phyloP scores from a whole-genome alignment of 2,113 vertebrate species.

The Toxotes jaculatrix region DNA sequence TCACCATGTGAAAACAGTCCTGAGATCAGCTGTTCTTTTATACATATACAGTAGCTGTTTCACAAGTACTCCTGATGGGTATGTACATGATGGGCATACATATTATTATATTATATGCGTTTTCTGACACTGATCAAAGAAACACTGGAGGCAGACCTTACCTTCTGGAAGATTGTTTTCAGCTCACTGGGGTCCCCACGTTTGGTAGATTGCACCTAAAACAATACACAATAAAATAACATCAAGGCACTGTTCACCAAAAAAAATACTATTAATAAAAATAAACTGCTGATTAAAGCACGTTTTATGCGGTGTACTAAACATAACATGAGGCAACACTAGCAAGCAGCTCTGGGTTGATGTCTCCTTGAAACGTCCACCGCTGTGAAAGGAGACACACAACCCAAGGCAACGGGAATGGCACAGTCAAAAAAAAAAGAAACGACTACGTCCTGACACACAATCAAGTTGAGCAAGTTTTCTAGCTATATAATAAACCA shows the following conservation, averaged over 20 bases:
- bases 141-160: constrained; percentile 73
- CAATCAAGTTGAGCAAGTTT: neutral
- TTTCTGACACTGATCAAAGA: neutral
- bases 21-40: neutral
- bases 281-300: neutral
- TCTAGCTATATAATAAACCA: neutral
- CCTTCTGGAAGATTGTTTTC: constrained; percentile 93
- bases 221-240: neutral
- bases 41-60: neutral
- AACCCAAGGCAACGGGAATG: too few relatives aligned
- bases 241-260: neutral
- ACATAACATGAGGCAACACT: neutral
- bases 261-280: neutral
- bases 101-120: neutral
- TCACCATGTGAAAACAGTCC: neutral
- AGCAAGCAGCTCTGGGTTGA: neutral
- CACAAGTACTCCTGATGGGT: neutral
- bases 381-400: neutral
- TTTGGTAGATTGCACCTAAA: constrained; percentile 92
- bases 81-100: neutral
- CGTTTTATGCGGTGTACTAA: neutral
- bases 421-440: too few relatives aligned
- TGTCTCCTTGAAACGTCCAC: constrained; percentile 60
- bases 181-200: constrained; percentile 94
- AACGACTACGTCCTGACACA: too few relatives aligned